Evolutionary conservation across 2,888 invertebrate genomes (phyloP), one percentile per base, ranked within the genome.

Genomic region (Chromoteleia sp.): DNA sequence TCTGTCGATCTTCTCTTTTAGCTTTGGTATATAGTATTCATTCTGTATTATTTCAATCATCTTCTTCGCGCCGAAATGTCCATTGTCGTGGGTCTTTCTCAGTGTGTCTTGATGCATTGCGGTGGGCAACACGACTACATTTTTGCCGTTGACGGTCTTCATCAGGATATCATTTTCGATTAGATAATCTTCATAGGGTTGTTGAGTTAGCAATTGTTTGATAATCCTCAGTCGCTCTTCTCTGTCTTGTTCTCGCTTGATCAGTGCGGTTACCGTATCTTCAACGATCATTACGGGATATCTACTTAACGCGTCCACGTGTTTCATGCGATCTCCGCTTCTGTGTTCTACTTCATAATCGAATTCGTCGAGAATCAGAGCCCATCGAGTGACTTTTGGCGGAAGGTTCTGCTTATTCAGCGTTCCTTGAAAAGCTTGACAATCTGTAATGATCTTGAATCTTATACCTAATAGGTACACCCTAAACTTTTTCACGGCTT

Each of bases 241-340:
- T 7, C 29, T 36, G 3, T 76, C 48, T 33, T 83, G 77, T 36
- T 80, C 56, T 10, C 63, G 8, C 33, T 39, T 12, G 10, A 83
- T 58, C 17, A 33, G 58, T 0, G 43, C 25, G 0, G 48, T 10
- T 5, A 82, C n/a, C n/a, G 25, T 78, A 15, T 81, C 65, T 14
- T 58, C 52, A 19, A 80, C 33, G 0, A 54, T 10, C 67, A 73
- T 76, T 7, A 80, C 80, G 50, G 83, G 79, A 17, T 58, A 45
- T 4, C 76, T 59, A 30, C 83, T 79, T 0, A 82, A 45, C 8
- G 81, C 79, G 30, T 83, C 81, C 0, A 71, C 79, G 41, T 81
- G 67, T 45, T 25, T 48, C 56, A 68, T 43, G 2, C 30, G 45
- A 8, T 29, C 10, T 10, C 48, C 48, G 14, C 4, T n/a, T 0